Evolutionary conservation across 2,797 vertebrate species (phyloP).

Genomic region (Sebastes itinus): DNA sequence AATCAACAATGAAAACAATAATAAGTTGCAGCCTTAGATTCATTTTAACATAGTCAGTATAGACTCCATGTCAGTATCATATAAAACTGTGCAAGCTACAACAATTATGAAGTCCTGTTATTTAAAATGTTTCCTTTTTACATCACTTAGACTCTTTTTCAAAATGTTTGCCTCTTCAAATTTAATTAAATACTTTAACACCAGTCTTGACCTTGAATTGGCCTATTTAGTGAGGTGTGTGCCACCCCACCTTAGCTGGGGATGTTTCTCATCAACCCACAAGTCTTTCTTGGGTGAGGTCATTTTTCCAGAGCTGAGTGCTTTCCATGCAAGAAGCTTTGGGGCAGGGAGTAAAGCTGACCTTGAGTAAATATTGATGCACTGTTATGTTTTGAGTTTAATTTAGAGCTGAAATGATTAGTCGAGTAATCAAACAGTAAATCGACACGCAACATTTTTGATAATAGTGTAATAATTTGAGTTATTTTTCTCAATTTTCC

Average conservation of each 20-base stretch:
- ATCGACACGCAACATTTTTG: too few species aligned
- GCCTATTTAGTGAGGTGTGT: background rate
- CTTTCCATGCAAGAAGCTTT: background rate
- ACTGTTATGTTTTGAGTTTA: too few species aligned
- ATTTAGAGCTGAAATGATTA: too few species aligned
- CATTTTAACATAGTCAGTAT: background rate
- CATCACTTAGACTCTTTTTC: background rate
- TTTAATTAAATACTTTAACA: background rate
- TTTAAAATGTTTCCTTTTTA: background rate
- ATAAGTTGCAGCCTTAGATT: background rate
- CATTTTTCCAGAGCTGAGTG: constrained; percentile 14
- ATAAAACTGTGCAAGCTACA: background rate
- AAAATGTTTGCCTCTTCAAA: background rate
- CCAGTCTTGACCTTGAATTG: constrained; percentile 1
- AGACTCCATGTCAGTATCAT: background rate
- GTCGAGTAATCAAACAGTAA: too few species aligned
- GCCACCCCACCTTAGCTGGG: background rate
- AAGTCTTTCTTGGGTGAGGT: constrained; percentile 22
- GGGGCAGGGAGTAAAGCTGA: constrained; percentile 28
- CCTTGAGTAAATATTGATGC: constrained; percentile 64
- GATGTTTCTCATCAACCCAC: background rate
- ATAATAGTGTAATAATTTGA: too few species aligned
- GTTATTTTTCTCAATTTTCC: too few species aligned
- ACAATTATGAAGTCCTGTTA: background rate
- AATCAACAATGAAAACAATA: background rate